phyloP scores from a whole-genome alignment of 2,888 invertebrate species.

The Latrodectus hesperus region DNA sequence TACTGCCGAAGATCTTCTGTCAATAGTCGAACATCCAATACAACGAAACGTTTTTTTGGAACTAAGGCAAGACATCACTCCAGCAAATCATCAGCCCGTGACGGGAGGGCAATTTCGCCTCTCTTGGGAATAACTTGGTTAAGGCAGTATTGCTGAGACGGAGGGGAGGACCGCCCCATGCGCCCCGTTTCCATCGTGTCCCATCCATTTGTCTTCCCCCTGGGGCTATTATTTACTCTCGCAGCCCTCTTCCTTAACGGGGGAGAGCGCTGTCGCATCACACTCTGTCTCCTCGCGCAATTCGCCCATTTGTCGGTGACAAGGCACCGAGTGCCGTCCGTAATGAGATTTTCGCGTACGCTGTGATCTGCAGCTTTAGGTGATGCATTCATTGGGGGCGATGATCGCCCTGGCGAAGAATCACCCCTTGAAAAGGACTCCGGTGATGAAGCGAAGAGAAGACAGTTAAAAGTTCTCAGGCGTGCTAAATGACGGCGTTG shows the following conservation, averaged over 20 bases:
- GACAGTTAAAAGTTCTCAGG: too few relatives aligned
- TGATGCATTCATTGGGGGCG: too few relatives aligned
- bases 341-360: background rate
- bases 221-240: conserved; percentile 27
- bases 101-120: background rate
- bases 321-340: background rate
- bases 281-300: conserved; percentile 10
- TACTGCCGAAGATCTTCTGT: too few relatives aligned
- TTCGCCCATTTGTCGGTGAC: background rate
- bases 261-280: conserved; percentile 3
- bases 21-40: too few relatives aligned
- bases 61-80: too few relatives aligned
- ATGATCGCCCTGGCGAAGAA: too few relatives aligned
- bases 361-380: too few relatives aligned
- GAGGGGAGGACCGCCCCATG: background rate
- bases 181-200: background rate
- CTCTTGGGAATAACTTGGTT: background rate
- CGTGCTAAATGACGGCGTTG: too few relatives aligned
- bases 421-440: too few relatives aligned
- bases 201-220: background rate
- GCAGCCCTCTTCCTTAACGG: conserved; percentile 1
- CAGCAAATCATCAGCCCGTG: too few relatives aligned
- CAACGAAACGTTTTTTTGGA: too few relatives aligned
- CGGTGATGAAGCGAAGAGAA: too few relatives aligned
- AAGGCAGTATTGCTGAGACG: background rate